Evolutionary conservation across 2,888 invertebrate genomes (phyloP), one percentile per base, ranked within the genome.

Genomic region (Tenthredo distinguenda): DNA sequence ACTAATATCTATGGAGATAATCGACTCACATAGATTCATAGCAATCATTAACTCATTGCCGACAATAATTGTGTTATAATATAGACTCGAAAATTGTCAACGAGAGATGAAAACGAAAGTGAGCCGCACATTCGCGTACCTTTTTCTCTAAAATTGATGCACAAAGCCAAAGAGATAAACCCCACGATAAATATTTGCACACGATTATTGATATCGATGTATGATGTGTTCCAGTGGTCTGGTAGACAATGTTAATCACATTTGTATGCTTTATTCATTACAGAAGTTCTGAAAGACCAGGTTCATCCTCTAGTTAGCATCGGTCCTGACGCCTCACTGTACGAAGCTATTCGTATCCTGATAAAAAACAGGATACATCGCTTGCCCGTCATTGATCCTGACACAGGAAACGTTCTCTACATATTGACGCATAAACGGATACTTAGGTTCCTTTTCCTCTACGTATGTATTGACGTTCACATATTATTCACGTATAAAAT

Each of bases 371-470:
- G 98, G 94, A 99, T 99, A 91, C 99, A 99, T 95, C 96, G 99
- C 93, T 95, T 99, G 94, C 99, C 99, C 89, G 99, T 99, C 91
- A 98, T 99, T 91, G 99, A 99, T 94, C 97, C 97, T 81, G 96
- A 97, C 86, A 98, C 98, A 62, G 99, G 99, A 92, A 99, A 99
- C 94, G 99, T 99, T 90, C 96, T 99, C 89, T 99, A 99, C 94
- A 99, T 99, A 94, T 96, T 99, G 91, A 99, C 99, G 81, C 99
- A 99, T 94, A 99, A 99, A 95, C 96, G 99, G 94, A 99, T 99
- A 94, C 96, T 99, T 90, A 96, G 99, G 94, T 99, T 99, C 95
- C 96, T 99, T 90, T 99, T 99, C 95, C 96, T 99, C 94, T 99
- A 99, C 95, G 99, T 99, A 94, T 97, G 99, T 96, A 88, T 82